Evolutionary conservation across 53 echinoderm and acorn worm genomes (phyloP), one percentile per base, ranked within the genome.

Genomic region (Holothuria leucospilota): DNA sequence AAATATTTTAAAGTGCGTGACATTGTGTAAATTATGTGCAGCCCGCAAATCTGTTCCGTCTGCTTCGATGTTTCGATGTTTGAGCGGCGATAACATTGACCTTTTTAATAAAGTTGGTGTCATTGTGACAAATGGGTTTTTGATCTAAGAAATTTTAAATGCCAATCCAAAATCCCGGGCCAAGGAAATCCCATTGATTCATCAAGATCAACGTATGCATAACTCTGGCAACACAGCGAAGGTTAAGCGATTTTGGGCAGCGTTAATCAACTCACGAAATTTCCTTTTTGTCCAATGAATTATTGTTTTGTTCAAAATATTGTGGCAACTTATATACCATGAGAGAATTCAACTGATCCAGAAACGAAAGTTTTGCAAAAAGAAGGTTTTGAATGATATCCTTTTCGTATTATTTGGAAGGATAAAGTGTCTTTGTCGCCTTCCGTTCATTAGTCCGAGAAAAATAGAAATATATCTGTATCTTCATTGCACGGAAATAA

Each of bases 101-200:
- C 56, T 56, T 56, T 56, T 56, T 56, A 56, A 56, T 56, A 56
- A 56, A 56, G 56, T 56, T 56, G 18, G 56, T 56, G 56, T 56
- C 56, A 56, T 56, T 56, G 56, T 56, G 72, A 72, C 72, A 39
- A 72, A 72, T 20, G 23, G 46, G 21, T 72, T 72, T 68, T 72
- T 39, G 72, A 72, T 72, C 23, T 72, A 10, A 39, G 2, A 72
- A 20, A 39, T 56, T 56, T 56, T 5, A 56, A 56, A 56, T 46
- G 72, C 72, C 39, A 30, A 46, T 39, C 38, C 39, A 72, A 39
- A 30, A 5, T 30, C 72, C 39, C 46, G 40, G 49, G 6, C 21
- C 72, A 72, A 72, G 72, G 72, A 72, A 72, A 72, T 72, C 72
- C 72, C 46, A 72, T 72, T 46, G 40, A 72, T 72, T 46, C 72